Evolutionary conservation across 2,113 vertebrate genomes (phyloP).

Genomic region (Ictalurus punctatus): DNA sequence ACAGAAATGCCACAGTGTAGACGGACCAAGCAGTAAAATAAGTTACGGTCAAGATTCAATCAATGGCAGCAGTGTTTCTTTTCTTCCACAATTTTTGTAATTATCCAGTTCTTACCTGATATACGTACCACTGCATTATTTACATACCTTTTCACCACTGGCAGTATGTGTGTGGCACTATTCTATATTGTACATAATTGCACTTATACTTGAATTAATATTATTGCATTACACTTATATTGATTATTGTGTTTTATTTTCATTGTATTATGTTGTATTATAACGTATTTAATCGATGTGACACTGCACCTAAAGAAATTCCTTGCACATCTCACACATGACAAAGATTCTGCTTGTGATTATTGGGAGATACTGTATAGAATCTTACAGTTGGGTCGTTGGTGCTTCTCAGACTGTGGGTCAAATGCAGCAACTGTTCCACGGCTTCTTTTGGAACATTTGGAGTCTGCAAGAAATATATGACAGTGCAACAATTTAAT

Average conservation of each 20-base stretch:
- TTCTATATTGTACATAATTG: background rate
- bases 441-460: conserved; percentile 78
- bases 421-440: conserved; percentile 84
- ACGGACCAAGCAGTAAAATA: background rate
- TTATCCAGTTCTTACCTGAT: background rate
- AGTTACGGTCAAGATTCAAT: background rate
- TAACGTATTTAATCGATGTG: background rate
- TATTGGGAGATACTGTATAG: background rate
- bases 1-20: background rate
- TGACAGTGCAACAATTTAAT: background rate
- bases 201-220: background rate
- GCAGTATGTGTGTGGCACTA: background rate
- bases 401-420: conserved; percentile 84
- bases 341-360: background rate
- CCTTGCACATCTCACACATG: background rate
- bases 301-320: background rate
- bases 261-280: background rate
- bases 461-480: conserved; percentile 71
- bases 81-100: background rate
- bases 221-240: background rate
- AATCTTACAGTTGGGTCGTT: conserved; percentile 84
- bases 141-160: background rate
- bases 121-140: background rate
- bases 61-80: background rate
- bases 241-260: background rate